These are phyloP conservation scores for Cyrtorhinus lividipennis DNA, from an alignment of 1,140 invertebrate species.

Conservation along the genomic window DNA sequence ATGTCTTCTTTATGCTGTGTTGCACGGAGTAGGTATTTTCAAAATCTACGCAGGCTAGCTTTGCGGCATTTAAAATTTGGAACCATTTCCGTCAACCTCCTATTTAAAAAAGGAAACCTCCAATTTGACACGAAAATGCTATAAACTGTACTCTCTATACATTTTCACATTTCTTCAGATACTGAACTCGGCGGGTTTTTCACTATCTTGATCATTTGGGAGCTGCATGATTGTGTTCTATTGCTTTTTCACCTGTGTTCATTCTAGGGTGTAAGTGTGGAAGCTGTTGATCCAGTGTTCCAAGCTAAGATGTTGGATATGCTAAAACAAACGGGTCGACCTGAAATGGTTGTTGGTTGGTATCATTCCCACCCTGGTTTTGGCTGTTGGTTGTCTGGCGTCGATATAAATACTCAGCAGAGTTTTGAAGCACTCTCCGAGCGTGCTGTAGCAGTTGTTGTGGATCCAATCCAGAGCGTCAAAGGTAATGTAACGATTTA, in stretches of 20 bases:
- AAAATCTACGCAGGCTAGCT: too few species aligned
- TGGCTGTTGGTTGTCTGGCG: conserved; percentile 99
- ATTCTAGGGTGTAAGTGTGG: conserved; percentile 91
- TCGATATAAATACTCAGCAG: conserved; percentile 99
- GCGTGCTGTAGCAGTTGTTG: conserved; percentile 95
- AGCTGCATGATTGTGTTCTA: too few species aligned
- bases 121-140: too few species aligned
- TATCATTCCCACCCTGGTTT: conserved; percentile 99
- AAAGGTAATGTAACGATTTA: conserved; percentile 47
- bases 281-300: conserved; percentile 99
- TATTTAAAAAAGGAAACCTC: too few species aligned
- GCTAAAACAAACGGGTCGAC: conserved; percentile 95
- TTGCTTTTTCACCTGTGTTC: background rate
- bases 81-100: too few species aligned
- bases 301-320: conserved; percentile 99
- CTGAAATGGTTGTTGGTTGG: conserved; percentile 99
- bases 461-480: conserved; percentile 98
- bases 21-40: too few species aligned
- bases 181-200: too few species aligned
- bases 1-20: too few species aligned
- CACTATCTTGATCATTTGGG: too few species aligned
- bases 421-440: conserved; percentile 98
- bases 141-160: too few species aligned
- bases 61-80: too few species aligned
- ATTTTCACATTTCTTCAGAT: too few species aligned